Evolutionary conservation across 2,113 vertebrate species (phyloP), one percentile per base, ranked within the genome.

Genomic region (Recurvirostra avosetta): DNA sequence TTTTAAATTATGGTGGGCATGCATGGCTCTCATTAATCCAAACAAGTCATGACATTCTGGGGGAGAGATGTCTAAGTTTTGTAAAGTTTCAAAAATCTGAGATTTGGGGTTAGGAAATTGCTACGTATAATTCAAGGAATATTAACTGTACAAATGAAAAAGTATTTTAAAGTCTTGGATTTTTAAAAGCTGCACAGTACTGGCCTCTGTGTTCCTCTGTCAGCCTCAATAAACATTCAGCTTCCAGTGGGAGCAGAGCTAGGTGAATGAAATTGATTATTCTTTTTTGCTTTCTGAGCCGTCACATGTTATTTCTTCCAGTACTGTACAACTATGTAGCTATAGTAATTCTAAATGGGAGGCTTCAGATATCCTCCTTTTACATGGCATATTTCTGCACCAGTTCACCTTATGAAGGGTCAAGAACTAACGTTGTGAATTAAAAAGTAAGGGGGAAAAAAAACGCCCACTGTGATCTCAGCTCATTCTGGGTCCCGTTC

Each of bases 381-480:
- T 18, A 25, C 11, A 23, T 40, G 41, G 36, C 34, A n/a, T 0
- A 0, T 47, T 58, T 38, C 41, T 66, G 65, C 14, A 36, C 38
- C 8, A 1, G 20, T 65, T 32, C 86, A 23, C 36, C 36, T 58
- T 25, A 65, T 9, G 30, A 58, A 47, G 1, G 81, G 13, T 11
- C 25, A 16, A 25, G 17, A 88, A 67, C 38, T 18, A 38, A 19
- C 15, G 21, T 30, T 0, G 2, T 20, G 8, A 80, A 61, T 77
- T n/a, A 50, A 50, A 67, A 67, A 56, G 11, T 8, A 14, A 17
- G 22, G 29, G 4, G 1, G 6, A 5, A 1, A 1, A 8, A 4
- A 9, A 13, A 20, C 5, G 5, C 7, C 9, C 7, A 2, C n/a
- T 9, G 26, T 21, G 22, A 34, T 22, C 43, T 66, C 56, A 52